These are phyloP conservation scores for Cassiopea andromeda DNA, from an alignment of 30 jellyfish, hydroid and myxozoan genomes.

Conservation along the genomic window DNA sequence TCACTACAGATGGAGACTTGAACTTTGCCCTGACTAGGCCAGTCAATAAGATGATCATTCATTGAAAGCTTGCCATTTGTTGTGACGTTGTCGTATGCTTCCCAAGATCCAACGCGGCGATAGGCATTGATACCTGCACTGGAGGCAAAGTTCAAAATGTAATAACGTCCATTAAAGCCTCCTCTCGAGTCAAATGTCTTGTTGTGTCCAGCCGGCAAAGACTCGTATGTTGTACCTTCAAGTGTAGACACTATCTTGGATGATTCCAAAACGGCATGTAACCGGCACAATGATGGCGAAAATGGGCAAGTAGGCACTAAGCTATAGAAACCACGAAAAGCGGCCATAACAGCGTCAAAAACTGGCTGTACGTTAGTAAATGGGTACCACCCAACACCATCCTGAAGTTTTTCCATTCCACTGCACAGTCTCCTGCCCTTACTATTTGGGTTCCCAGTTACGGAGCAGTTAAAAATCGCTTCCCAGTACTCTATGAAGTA, in stretches of 20 bases:
- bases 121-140: not conserved
- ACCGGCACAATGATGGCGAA: not conserved
- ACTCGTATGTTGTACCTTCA: not conserved
- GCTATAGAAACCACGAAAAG: slow-evolving; percentile 6
- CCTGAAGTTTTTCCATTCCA: slow-evolving; percentile 27
- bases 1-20: slow-evolving; percentile 21
- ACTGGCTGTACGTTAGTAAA: slow-evolving; percentile 41
- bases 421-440: not conserved
- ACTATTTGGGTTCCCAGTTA: not conserved
- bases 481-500: slow-evolving; percentile 70
- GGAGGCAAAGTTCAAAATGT: not conserved
- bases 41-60: not conserved
- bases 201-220: not conserved
- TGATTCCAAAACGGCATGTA: not conserved
- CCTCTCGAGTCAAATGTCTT: not conserved
- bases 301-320: not conserved
- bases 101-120: slow-evolving; percentile 6
- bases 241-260: not conserved
- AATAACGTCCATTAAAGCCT: not conserved
- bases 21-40: not conserved
- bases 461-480: slow-evolving; percentile 40
- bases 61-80: not conserved
- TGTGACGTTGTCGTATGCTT: not conserved
- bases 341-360: slow-evolving; percentile 30
- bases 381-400: not conserved